Conservation (phyloP, 2,888 invertebrate species). For the Ochropacha duplaris region DNA sequence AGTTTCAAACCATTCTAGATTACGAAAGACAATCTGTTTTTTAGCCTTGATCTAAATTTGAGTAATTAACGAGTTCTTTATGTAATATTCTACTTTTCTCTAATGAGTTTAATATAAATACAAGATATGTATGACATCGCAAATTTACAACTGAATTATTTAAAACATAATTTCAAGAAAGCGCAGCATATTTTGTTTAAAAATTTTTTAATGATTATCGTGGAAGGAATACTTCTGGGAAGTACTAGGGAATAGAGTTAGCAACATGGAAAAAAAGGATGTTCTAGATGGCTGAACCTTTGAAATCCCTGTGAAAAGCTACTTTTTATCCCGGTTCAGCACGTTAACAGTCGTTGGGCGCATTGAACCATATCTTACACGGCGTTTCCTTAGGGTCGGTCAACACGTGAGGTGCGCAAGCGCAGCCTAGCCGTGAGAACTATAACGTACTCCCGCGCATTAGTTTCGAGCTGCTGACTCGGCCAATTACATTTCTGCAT, state of each 20-base stretch:
- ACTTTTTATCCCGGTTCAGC: conserved; percentile 46
- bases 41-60: conserved; percentile 3
- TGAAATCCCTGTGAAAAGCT: conserved; percentile 41
- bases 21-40: conserved; percentile 1
- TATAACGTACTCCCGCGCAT: conserved; percentile 57
- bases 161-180: no score
- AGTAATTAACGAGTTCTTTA: neutral
- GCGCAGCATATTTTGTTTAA: neutral
- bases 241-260: neutral
- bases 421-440: conserved; percentile 61
- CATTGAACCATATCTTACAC: conserved; percentile 74
- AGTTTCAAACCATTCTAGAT: neutral
- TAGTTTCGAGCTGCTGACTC: conserved; percentile 61
- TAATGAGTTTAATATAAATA: neutral
- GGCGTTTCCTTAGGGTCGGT: conserved; percentile 57
- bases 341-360: conserved; percentile 54
- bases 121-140: neutral
- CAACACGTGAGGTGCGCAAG: conserved; percentile 37
- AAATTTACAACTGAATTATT: no score
- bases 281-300: conserved; percentile 8
- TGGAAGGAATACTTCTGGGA: neutral
- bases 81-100: neutral
- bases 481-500: conserved; percentile 59
- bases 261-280: neutral
- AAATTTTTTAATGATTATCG: neutral